A percentile compares a stretch with the other conserved stretches of the same genome.
Evolutionary conservation across 2,888 invertebrate species (phyloP).

Genomic region (Spilosoma lubricipeda): DNA sequence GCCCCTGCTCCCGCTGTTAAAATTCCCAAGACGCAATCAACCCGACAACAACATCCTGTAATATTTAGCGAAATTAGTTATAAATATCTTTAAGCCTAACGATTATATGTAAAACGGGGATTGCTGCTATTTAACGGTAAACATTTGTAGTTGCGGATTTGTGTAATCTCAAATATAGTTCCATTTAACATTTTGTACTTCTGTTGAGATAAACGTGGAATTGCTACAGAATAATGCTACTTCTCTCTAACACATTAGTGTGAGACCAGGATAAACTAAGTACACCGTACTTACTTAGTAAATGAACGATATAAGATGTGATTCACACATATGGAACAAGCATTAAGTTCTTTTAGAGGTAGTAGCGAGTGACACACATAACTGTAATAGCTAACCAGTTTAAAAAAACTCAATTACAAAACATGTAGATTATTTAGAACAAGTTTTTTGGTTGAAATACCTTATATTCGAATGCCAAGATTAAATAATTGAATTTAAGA

Average conservation of each 20-base stretch:
- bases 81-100: slow-evolving; percentile 26
- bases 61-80: slow-evolving; percentile 21
- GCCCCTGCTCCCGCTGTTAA: slow-evolving; percentile 19
- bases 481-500: too few relatives aligned
- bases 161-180: slow-evolving; percentile 11
- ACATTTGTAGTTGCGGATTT: slow-evolving; percentile 14
- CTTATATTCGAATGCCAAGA: slow-evolving; percentile 6
- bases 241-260: neutral
- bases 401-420: neutral
- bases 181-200: slow-evolving; percentile 11
- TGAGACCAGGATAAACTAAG: slow-evolving; percentile 1
- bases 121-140: slow-evolving; percentile 14
- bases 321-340: slow-evolving; percentile 1
- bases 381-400: neutral
- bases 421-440: slow-evolving; percentile 2
- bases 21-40: slow-evolving; percentile 29
- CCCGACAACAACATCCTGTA: slow-evolving; percentile 15
- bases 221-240: neutral
- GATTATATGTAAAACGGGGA: slow-evolving; percentile 21
- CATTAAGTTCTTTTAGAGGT: neutral
- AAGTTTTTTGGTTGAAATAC: slow-evolving; percentile 6
- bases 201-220: slow-evolving; percentile 1
- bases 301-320: slow-evolving; percentile 3
- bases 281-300: slow-evolving; percentile 6
- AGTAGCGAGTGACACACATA: neutral